phyloP scores from a whole-genome alignment of 1,140 invertebrate species.

The Acromyrmex charruanus region DNA sequence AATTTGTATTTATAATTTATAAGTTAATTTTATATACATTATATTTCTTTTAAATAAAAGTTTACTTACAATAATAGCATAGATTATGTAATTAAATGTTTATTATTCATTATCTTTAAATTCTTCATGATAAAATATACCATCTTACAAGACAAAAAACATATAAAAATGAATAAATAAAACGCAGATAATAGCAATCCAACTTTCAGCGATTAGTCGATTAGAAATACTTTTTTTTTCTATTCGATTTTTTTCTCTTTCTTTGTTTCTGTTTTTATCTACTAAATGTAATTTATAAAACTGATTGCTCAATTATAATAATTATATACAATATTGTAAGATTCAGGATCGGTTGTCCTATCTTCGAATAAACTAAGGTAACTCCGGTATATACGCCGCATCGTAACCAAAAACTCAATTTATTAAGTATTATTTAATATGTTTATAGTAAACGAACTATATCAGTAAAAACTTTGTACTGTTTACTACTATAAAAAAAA shows the following conservation, averaged over 20 bases:
- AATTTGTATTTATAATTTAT: conserved; percentile 6
- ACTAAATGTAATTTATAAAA: not conserved
- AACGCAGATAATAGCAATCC: not conserved
- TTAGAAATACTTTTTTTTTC: not conserved
- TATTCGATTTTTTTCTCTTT: not conserved
- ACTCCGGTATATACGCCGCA: too few species aligned
- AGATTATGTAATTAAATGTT: not conserved
- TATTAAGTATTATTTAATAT: too few species aligned
- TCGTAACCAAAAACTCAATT: too few species aligned
- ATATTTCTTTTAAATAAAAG: not conserved
- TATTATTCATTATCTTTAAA: not conserved
- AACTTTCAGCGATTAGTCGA: not conserved
- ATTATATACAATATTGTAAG: not conserved
- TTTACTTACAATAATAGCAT: not conserved
- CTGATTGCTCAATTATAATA: conserved; percentile 21
- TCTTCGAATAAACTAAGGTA: too few species aligned
- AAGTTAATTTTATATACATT: not conserved
- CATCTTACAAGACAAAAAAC: not conserved
- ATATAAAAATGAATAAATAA: conserved; percentile 5
- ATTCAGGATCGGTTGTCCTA: too few species aligned
- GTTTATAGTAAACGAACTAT: too few species aligned
- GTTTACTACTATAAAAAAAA: too few species aligned
- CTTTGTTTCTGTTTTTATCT: not conserved
- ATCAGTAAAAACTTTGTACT: too few species aligned
- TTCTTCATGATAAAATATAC: not conserved